Evolutionary conservation across 2,113 vertebrate species (phyloP), one percentile per base, ranked within the genome.

Genomic region (Larimichthys crocea): DNA sequence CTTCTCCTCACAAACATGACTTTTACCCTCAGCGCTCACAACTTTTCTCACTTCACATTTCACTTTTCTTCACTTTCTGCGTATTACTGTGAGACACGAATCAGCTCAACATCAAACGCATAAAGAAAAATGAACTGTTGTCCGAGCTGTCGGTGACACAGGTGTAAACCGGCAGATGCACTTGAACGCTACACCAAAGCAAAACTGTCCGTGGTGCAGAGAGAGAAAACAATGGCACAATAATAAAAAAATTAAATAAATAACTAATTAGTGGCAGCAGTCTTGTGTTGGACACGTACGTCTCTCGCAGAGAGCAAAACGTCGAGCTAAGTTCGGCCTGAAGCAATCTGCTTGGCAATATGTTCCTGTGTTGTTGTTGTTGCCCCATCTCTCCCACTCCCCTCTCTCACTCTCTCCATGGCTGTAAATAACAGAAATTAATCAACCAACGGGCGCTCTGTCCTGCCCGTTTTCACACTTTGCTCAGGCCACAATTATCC

Each of bases 271-370:
- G 88, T 14, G 29, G 60, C 80, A 61, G 70, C 76, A 64, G 86
- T 72, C 44, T 64, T 22, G 80, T 74, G 78, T 82, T 50, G 79
- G 78, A 89, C 84, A 69, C 44, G 71, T 75, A 44, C 15, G 42
- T 76, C 40, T 79, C 22, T 77, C 26, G 5, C 70, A 75, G 63
- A 62, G 84, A 79, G 82, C 80, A 76, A 76, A 84, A 71, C 50
- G 46, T 76, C 4, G 3, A 62, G 73, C 70, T 74, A 48, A 44
- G 19, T 85, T 85, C 64, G 64, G 59, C 84, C 80, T 26, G 5
- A 86, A 44, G 74, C 89, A 91, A 89, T 92, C 88, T 92, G 88
- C 64, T 74, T 24, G 35, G 65, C 89, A 91, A 91, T 91, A 90
- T 90, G 91, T 91, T 86, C 69, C 60, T 48, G 15, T 83, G 76